Evolutionary conservation across 2,888 invertebrate genomes (phyloP).

Genomic region (Idaea straminata): DNA sequence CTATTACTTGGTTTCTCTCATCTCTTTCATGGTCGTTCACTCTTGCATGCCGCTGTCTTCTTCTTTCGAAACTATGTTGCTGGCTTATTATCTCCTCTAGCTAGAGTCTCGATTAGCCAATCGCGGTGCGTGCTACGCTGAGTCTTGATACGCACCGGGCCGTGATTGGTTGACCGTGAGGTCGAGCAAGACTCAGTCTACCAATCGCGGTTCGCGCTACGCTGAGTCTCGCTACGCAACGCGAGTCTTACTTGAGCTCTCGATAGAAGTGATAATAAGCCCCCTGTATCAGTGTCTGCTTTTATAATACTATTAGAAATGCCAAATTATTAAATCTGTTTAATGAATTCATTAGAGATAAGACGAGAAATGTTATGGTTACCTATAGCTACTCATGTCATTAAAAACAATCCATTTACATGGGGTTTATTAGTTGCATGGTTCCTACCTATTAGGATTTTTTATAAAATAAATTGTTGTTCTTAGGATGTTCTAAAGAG

Average conservation of each 20-base stretch:
- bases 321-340: too few species aligned
- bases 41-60: slow-evolving; percentile 69
- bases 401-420: slow-evolving; percentile 29
- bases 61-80: slow-evolving; percentile 42
- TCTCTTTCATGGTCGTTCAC: slow-evolving; percentile 62
- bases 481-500: slow-evolving; percentile 12
- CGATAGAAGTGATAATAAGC: too few species aligned
- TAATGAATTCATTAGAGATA: too few species aligned
- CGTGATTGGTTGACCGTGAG: too few species aligned
- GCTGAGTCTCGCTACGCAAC: too few species aligned
- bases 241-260: too few species aligned
- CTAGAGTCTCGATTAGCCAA: background rate
- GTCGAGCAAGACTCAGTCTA: too few species aligned
- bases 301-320: too few species aligned
- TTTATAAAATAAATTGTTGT: slow-evolving; percentile 15
- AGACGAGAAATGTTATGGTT: background rate
- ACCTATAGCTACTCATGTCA: slow-evolving; percentile 21
- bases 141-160: too few species aligned
- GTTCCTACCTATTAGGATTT: slow-evolving; percentile 20
- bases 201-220: too few species aligned
- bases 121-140: background rate
- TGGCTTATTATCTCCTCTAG: slow-evolving; percentile 36
- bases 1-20: slow-evolving; percentile 55
- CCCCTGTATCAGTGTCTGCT: too few species aligned
- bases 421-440: slow-evolving; percentile 40